Evolutionary conservation across 92 coral and sea anemone genomes (phyloP).

Genomic region (Hydrozoanthus gracilis): DNA sequence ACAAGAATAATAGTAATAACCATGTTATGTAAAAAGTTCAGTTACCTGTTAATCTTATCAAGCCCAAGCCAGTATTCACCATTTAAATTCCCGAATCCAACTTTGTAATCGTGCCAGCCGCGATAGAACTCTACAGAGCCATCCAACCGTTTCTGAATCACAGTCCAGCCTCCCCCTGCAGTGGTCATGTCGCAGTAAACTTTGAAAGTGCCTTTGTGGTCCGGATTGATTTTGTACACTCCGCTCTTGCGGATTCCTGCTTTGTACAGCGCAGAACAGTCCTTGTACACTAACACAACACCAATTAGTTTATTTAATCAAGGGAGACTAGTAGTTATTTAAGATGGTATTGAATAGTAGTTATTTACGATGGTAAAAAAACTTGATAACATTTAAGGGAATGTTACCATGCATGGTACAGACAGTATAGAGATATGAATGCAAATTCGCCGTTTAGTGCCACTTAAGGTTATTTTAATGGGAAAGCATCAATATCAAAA

Average conservation of each 20-base stretch:
- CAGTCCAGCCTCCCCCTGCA: constrained; percentile 5
- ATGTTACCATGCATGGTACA: too few relatives aligned
- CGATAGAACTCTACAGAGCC: constrained; percentile 29
- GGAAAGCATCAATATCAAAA: too few relatives aligned
- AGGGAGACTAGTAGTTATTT: too few relatives aligned
- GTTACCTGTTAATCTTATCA: constrained; percentile 34
- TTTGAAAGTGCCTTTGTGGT: background rate
- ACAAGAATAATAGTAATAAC: too few relatives aligned
- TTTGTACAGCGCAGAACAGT: background rate
- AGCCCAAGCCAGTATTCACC: constrained; percentile 46
- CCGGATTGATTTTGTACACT: background rate
- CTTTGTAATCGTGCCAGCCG: constrained; percentile 37
- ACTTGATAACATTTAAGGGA: too few relatives aligned
- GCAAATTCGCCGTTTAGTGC: too few relatives aligned
- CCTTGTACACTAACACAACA: background rate
- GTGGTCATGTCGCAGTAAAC: background rate
- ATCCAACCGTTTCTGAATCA: constrained; percentile 33
- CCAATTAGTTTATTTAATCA: too few relatives aligned
- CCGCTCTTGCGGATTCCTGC: constrained; percentile 8
- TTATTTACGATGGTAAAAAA: too few relatives aligned
- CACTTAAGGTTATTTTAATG: too few relatives aligned
- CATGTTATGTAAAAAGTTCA: too few relatives aligned
- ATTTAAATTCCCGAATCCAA: constrained; percentile 19
- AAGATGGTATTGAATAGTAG: too few relatives aligned
- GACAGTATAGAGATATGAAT: too few relatives aligned